Evolutionary conservation across 2,888 invertebrate species (phyloP), one percentile per base, ranked within the genome.

Genomic region (Agonum fuliginosum): DNA sequence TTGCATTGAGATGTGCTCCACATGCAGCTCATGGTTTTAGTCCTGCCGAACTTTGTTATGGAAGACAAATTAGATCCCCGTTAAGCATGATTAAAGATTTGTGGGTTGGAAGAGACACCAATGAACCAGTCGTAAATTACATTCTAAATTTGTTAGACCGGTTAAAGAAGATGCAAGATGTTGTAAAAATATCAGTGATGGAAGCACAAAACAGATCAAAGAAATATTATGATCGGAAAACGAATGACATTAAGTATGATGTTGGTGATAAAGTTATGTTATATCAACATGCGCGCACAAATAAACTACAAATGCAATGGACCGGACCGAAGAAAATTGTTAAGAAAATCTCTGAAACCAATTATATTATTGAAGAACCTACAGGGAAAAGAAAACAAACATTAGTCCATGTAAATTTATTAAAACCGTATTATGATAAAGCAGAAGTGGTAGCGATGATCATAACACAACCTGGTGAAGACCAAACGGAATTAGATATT

Each of bases 251-350:
- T 12, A 14, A 3, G 1, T 65, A 65, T 8, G 0, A 65, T 2
- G 34, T 34, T 2, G 34, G 34, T 0, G 65, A 65, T 4, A 0
- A 34, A 27, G 34, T 65, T 5, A 65, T 34, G 65, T 2, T 65
- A 12, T 65, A 34, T 10, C 43, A 69, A 20, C 41, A 69, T n/a
- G 22, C 46, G 0, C 30, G 24, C 3, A 46, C 70, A 22, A 70
- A 70, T 22, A 70, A 70, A 46, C 8, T 46, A 24, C 46, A 70
- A 70, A 70, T 46, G 46, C 46, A 70, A 46, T 70, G 70, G 46
- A 10, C 24, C 2, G 46, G 70, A 14, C 70, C 70, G 12, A 70
- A 48, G 27, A 70, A 70, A 48, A 17, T 70, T 12, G 24, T 46
- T 4, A 46, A 70, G 12, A 70, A 70, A 17, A 70, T 46, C 12